A percentile compares a stretch with the other conserved stretches of the same genome.
Evolutionary conservation across 2,888 invertebrate species (phyloP).

Genomic region (Malthinus flaveolus): DNA sequence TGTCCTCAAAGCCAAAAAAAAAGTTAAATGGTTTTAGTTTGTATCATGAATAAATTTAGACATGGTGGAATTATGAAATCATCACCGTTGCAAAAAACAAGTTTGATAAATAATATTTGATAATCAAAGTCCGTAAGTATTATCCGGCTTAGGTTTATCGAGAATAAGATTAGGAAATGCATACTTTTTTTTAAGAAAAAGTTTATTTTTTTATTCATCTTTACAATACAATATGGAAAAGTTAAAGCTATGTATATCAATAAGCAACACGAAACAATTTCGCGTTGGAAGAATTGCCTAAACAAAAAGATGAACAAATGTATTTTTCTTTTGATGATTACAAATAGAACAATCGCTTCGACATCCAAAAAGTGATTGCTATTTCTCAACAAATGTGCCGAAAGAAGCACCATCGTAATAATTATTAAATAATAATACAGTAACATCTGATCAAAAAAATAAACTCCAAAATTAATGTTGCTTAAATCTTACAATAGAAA

Average conservation of each 20-base stretch:
- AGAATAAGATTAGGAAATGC: too few species aligned
- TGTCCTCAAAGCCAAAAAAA: too few species aligned
- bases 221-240: constrained; percentile 43
- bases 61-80: too few species aligned
- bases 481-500: not conserved
- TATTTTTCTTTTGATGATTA: constrained; percentile 19
- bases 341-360: constrained; percentile 23
- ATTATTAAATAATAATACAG: constrained; percentile 29
- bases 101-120: too few species aligned
- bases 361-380: constrained; percentile 14
- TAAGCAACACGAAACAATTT: constrained; percentile 26
- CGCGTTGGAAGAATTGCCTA: constrained; percentile 31
- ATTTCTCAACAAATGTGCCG: constrained; percentile 22
- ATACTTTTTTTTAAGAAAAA: constrained; percentile 34
- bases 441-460: constrained; percentile 30
- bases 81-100: not conserved
- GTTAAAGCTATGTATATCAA: constrained; percentile 41
- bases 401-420: constrained; percentile 16
- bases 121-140: too few species aligned
- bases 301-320: constrained; percentile 30
- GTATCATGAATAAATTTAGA: too few species aligned
- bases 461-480: constrained; percentile 25
- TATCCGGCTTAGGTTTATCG: too few species aligned
- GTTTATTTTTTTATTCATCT: constrained; percentile 38
- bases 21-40: too few species aligned